phyloP scores from a whole-genome alignment of 1,140 invertebrate species.

The Cydia fagiglandana region DNA sequence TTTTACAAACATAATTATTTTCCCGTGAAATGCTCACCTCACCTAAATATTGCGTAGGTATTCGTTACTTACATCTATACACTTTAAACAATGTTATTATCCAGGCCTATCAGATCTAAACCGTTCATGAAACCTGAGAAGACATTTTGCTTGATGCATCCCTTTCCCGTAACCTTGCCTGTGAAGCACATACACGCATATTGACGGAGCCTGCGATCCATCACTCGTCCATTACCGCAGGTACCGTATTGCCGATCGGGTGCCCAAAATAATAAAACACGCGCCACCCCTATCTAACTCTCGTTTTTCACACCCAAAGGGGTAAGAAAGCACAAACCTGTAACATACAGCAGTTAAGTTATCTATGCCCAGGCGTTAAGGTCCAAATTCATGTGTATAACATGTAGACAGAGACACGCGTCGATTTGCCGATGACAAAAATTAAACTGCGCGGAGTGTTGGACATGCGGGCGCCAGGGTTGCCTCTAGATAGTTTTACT shows the following conservation, averaged over 20 bases:
- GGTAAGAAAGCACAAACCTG: not conserved
- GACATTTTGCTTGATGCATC: not conserved
- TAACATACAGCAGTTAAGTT: not conserved
- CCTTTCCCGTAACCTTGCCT: not conserved
- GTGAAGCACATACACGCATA: slow-evolving; percentile 5
- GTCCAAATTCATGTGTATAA: not conserved
- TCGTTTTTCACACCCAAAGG: slow-evolving; percentile 31
- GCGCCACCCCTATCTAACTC: slow-evolving; percentile 29
- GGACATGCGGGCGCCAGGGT: slow-evolving; percentile 22
- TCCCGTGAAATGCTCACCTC: too few species aligned
- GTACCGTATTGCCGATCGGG: slow-evolving; percentile 1
- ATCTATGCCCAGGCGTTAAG: not conserved
- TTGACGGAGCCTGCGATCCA: slow-evolving; percentile 21
- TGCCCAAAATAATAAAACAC: slow-evolving; percentile 20
- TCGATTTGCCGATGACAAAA: slow-evolving; percentile 30
- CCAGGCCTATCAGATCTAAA: not conserved
- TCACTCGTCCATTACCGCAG: slow-evolving; percentile 21
- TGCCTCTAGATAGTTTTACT: not conserved
- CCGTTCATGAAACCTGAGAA: slow-evolving; percentile 3
- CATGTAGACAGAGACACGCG: not conserved
- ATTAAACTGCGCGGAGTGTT: slow-evolving; percentile 25
- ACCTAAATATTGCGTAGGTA: not conserved
- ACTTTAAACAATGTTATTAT: not conserved
- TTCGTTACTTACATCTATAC: not conserved
- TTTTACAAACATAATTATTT: too few species aligned